These are phyloP conservation scores for Philypnodon macrostomus DNA, from an alignment of 2,797 vertebrate species.

Conservation along the genomic window DNA sequence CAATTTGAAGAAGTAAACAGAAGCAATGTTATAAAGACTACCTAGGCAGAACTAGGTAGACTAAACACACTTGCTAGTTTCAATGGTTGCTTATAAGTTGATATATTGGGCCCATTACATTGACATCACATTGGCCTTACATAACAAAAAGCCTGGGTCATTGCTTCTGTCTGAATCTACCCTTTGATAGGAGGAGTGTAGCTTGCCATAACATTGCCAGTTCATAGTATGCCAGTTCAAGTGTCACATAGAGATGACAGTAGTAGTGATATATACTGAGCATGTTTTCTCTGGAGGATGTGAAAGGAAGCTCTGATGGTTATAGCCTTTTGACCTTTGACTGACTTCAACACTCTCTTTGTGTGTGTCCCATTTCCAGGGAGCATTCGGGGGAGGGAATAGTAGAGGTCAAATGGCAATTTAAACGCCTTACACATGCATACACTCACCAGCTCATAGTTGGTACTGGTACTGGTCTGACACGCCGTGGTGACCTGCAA, in stretches of 20 bases:
- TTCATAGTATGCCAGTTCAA: not conserved
- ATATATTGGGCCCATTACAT: too few species aligned
- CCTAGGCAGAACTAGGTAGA: not conserved
- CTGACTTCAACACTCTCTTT: not conserved
- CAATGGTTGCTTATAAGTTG: too few species aligned
- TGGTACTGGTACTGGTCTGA: slow-evolving; percentile 63
- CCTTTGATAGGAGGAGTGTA: not conserved
- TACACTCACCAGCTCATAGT: slow-evolving; percentile 69
- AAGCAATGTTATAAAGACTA: not conserved
- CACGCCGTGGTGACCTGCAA: slow-evolving; percentile 70
- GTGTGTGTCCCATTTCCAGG: slow-evolving; percentile 27
- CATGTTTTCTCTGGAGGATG: slow-evolving; percentile 6
- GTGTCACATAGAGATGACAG: not conserved
- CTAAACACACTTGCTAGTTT: too few species aligned
- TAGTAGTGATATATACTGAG: not conserved
- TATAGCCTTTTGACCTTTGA: slow-evolving; percentile 31
- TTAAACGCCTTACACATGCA: slow-evolving; percentile 13
- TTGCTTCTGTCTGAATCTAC: too few species aligned
- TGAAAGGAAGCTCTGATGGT: slow-evolving; percentile 23
- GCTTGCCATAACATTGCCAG: not conserved
- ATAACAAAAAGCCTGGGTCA: too few species aligned
- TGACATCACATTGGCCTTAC: too few species aligned
- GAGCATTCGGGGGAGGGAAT: slow-evolving; percentile 9
- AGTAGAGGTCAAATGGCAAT: slow-evolving; percentile 13
- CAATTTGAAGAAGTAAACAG: not conserved